A percentile compares a stretch with the other conserved stretches of the same genome.
Conservation (phyloP, 2,797 vertebrate genomes). For the Picus viridis region DNA sequence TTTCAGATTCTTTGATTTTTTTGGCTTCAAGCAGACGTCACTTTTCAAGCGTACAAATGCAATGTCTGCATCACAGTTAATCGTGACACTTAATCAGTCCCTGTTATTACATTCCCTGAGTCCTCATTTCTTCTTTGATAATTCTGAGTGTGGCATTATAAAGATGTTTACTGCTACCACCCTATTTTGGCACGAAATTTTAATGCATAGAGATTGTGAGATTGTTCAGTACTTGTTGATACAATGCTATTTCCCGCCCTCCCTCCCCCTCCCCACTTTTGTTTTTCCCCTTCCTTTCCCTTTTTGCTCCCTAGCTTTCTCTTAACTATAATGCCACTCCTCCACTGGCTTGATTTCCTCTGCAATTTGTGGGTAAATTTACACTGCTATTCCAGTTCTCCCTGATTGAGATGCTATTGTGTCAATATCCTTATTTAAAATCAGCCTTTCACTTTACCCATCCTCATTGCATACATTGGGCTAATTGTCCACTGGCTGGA, state of each 20-base stretch:
- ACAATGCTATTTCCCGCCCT: not conserved
- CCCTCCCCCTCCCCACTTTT: not conserved
- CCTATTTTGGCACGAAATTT: not conserved
- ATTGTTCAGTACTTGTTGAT: slow-evolving; percentile 30
- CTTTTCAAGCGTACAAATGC: not conserved
- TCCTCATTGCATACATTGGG: slow-evolving; percentile 36
- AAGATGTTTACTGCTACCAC: not conserved
- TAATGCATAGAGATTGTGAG: not conserved
- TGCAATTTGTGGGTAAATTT: slow-evolving; percentile 46
- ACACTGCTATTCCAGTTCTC: slow-evolving; percentile 35
- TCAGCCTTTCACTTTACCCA: slow-evolving; percentile 57
- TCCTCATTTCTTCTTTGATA: not conserved
- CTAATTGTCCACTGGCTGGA: slow-evolving; percentile 61
- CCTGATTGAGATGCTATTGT: slow-evolving; percentile 65
- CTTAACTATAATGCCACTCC: slow-evolving; percentile 23
- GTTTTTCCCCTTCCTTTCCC: not conserved
- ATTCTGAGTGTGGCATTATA: not conserved
- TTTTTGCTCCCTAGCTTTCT: slow-evolving; percentile 19
- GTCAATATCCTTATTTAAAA: slow-evolving; percentile 69
- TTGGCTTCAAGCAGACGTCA: not conserved
- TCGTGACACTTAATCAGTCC: not conserved
- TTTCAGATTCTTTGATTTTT: not conserved
- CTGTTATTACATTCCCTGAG: not conserved
- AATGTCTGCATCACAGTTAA: not conserved
- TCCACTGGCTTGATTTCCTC: slow-evolving; percentile 30